Evolutionary conservation across 2,797 vertebrate genomes (phyloP), one percentile per base, ranked within the genome.

Genomic region (Pipistrellus pygmaeus): DNA sequence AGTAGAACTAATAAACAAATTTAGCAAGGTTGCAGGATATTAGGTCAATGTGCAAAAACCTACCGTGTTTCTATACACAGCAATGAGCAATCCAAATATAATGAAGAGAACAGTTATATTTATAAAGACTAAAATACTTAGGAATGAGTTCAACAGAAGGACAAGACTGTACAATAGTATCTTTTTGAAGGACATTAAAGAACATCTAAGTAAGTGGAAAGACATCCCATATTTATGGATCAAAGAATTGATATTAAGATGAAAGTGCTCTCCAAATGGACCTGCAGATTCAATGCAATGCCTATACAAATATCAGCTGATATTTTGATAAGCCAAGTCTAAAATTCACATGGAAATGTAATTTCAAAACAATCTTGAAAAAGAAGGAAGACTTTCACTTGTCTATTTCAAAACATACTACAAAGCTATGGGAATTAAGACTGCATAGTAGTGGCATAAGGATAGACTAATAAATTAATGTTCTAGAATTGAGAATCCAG

Each of bases 81-180:
- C 32, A 85, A 64, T 30, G 53, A 64, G 21, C 25, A 46, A 66
- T 30, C 12, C 13, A 35, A 90, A 55, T 23, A 38, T 73, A 80
- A 81, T 80, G 23, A 66, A 73, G 44, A 84, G 78, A 57, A 68
- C 18, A 23, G 7, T 78, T 86, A 53, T 32, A 80, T 55, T 80
- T 94, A 86, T 85, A 41, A 86, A 80, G 57, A 90, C 81, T 53
- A 77, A 55, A 73, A 92, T 69, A 30, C 48, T 46, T 77, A 60
- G 14, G 66, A 87, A 51, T 76, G 38, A 51, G 57, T 80, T 69
- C 55, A 78, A 66, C 3, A 44, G 32, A 44, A 78, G 30, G 48
- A 9, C 32, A 88, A 66, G 68, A n/a, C 13, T 48, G n/a, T 38
- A 87, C 44, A 87, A 55, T 4, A 82, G 23, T 62, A 35, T 68